Conservation (phyloP, 2,113 vertebrate species). For the Benitochromis conjunctus region DNA sequence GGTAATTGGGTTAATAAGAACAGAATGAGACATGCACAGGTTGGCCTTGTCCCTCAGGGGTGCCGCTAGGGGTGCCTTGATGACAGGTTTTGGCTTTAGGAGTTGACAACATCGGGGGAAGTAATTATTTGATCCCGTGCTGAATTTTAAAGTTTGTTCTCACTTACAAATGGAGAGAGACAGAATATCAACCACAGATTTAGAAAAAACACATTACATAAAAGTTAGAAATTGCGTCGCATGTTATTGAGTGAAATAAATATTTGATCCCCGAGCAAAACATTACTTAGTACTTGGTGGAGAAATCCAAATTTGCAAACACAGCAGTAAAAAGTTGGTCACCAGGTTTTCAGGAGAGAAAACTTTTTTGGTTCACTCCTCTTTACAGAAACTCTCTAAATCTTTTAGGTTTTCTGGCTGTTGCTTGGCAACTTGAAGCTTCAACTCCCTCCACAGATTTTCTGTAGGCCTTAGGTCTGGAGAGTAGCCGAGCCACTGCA, state of each 20-base stretch:
- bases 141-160: background rate
- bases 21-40: background rate
- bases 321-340: background rate
- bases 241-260: background rate
- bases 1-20: conserved; percentile 52
- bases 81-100: background rate
- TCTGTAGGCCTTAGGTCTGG: background rate
- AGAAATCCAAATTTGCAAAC: background rate
- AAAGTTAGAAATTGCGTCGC: background rate
- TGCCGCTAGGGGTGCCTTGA: background rate
- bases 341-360: background rate
- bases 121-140: background rate
- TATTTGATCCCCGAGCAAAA: background rate
- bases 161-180: background rate
- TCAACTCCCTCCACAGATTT: background rate
- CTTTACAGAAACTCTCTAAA: background rate
- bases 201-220: background rate
- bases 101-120: background rate
- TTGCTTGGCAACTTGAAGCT: background rate
- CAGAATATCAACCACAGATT: background rate
- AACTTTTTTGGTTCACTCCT: background rate
- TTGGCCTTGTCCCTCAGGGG: conserved; percentile 23
- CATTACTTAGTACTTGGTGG: background rate
- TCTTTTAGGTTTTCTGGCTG: background rate
- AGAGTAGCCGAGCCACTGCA: too few relatives aligned